Percentiles rank a stretch among this genome's conserved stretches.
Conservation (phyloP, 2,888 invertebrate species). For the Drosophila setosimentum region DNA sequence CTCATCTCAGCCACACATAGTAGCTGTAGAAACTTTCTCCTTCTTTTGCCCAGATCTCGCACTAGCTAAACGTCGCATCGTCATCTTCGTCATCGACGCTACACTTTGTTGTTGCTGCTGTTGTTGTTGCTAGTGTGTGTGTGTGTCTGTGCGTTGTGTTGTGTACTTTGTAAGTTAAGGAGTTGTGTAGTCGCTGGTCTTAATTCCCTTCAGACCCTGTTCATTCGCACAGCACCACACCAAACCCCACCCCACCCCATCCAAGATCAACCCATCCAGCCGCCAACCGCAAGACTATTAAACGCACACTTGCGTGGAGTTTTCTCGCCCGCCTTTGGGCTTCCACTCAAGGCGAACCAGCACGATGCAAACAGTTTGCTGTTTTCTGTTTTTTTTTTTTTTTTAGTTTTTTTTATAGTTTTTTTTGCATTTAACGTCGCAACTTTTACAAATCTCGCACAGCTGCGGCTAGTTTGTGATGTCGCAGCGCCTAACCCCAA, state of each 20-base stretch:
- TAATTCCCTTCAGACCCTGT: neutral
- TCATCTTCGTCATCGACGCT: conserved; percentile 45
- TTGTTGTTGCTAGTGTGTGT: conserved; percentile 8
- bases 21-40: conserved; percentile 72
- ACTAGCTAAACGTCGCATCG: conserved; percentile 62
- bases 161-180: conserved; percentile 71
- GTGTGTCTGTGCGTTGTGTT: conserved; percentile 41
- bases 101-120: conserved; percentile 28
- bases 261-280: neutral
- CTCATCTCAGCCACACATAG: conserved; percentile 36
- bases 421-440: conserved; percentile 56
- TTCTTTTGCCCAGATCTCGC: conserved; percentile 44
- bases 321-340: conserved; percentile 66
- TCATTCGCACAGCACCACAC: neutral
- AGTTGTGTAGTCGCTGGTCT: conserved; percentile 42
- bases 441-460: conserved; percentile 70
- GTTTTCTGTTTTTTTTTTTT: conserved; percentile 32
- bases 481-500: conserved; percentile 19
- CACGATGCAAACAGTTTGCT: conserved; percentile 59
- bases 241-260: neutral
- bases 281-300: conserved; percentile 70
- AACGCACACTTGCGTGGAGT: conserved; percentile 75
- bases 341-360: conserved; percentile 52
- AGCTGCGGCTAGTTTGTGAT: conserved; percentile 62
- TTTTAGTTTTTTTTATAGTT: conserved; percentile 28